phyloP scores from a whole-genome alignment of 2,797 vertebrate species.

The Microhierax caerulescens region DNA sequence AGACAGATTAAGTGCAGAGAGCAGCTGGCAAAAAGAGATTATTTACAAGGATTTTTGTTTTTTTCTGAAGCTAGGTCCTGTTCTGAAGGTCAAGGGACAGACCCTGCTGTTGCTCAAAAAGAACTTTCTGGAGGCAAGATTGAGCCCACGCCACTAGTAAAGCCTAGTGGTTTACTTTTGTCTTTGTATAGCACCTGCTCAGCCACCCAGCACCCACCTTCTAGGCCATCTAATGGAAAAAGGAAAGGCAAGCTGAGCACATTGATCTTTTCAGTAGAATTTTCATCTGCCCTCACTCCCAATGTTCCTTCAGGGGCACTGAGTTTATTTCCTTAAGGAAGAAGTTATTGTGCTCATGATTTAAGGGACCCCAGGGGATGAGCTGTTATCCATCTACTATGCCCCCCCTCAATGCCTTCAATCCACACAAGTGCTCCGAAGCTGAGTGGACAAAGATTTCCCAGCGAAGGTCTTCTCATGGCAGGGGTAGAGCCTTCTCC shows the following conservation, averaged over 20 bases:
- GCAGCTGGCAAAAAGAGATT: conserved; percentile 47
- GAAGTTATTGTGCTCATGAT: not conserved
- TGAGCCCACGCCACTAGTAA: not conserved
- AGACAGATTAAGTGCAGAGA: conserved; percentile 59
- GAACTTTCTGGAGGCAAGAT: not conserved
- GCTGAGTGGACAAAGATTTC: not conserved
- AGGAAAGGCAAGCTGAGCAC: not conserved
- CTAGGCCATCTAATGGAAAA: not conserved
- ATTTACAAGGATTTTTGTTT: conserved; percentile 23
- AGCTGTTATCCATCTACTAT: not conserved
- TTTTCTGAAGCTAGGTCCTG: not conserved
- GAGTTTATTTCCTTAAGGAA: not conserved
- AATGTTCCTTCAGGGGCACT: not conserved
- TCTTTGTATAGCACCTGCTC: not conserved
- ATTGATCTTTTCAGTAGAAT: not conserved
- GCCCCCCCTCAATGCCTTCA: rapidly evolving
- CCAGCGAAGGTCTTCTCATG: not conserved
- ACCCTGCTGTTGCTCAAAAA: not conserved
- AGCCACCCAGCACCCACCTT: not conserved
- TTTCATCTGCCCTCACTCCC: not conserved
- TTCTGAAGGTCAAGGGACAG: conserved; percentile 32
- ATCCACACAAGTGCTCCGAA: not conserved
- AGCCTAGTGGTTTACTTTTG: not conserved
- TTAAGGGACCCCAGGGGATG: not conserved
- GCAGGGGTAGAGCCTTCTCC: not conserved